Percentiles rank a stretch among this genome's conserved stretches.
Evolutionary conservation across 2,888 invertebrate genomes (phyloP).

Genomic region (Polymixis flavicincta): DNA sequence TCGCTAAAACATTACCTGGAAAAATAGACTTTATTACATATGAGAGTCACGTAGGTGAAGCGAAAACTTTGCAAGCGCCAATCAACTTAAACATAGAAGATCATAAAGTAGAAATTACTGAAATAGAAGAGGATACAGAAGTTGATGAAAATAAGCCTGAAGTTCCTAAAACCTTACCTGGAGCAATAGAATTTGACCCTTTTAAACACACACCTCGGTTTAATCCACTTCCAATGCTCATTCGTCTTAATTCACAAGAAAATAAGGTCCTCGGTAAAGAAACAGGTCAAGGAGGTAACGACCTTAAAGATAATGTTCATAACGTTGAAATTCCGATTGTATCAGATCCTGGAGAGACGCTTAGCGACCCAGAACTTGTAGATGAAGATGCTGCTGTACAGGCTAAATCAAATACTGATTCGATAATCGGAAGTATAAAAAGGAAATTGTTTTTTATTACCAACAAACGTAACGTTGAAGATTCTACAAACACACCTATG

Average conservation of each 20-base stretch:
- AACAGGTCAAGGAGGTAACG: not conserved
- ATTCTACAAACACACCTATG: conserved; percentile 17
- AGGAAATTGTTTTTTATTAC: conserved; percentile 56
- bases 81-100: not conserved
- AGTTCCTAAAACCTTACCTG: conserved; percentile 12
- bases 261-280: conserved; percentile 12
- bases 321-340: conserved; percentile 26
- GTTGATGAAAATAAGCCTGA: not conserved
- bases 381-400: conserved; percentile 45
- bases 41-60: conserved; percentile 31
- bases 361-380: conserved; percentile 60
- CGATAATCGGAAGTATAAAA: conserved; percentile 43
- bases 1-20: conserved; percentile 33
- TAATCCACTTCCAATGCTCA: conserved; percentile 38
- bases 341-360: conserved; percentile 34
- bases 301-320: conserved; percentile 10
- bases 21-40: conserved; percentile 20
- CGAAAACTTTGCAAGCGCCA: conserved; percentile 12
- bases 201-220: conserved; percentile 34
- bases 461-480: conserved; percentile 28
- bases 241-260: conserved; percentile 43
- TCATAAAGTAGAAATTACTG: conserved; percentile 16
- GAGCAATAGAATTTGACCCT: conserved; percentile 9
- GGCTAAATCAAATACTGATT: conserved; percentile 20
- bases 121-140: not conserved